Evolutionary conservation across 2,888 invertebrate species (phyloP).

Genomic region (Tromatobia lineatoria): DNA sequence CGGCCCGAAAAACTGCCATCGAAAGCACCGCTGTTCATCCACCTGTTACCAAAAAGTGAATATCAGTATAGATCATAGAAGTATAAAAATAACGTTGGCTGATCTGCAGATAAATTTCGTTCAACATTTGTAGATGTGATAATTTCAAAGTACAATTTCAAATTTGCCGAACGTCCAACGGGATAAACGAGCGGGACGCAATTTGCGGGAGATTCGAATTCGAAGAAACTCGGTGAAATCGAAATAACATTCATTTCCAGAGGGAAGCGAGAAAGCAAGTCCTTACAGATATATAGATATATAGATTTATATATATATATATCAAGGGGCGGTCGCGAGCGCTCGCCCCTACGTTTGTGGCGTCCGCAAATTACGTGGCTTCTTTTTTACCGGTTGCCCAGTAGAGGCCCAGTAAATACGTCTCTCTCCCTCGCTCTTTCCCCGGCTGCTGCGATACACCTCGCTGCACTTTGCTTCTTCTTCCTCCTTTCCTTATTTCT

Average conservation of each 20-base stretch:
- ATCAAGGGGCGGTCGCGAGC: conserved; percentile 52
- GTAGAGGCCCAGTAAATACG: conserved; percentile 60
- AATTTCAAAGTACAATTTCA: not conserved
- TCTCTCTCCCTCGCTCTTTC: conserved; percentile 65
- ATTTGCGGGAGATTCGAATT: conserved; percentile 61
- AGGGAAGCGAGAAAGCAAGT: conserved; percentile 22
- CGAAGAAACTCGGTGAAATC: conserved; percentile 68
- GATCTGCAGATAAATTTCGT: too few relatives aligned
- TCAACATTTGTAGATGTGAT: too few relatives aligned
- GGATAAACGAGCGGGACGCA: conserved; percentile 38
- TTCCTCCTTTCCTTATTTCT: conserved; percentile 22
- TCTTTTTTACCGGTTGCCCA: conserved; percentile 68
- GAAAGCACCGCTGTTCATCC: too few relatives aligned
- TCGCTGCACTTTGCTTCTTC: conserved; percentile 49
- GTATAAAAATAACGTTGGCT: too few relatives aligned
- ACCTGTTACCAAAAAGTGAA: too few relatives aligned
- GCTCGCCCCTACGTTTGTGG: conserved; percentile 58
- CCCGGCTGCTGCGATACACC: conserved; percentile 62
- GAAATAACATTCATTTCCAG: conserved; percentile 63
- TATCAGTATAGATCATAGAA: too few relatives aligned
- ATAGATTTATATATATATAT: conserved; percentile 25
- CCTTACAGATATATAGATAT: not conserved
- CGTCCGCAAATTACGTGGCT: conserved; percentile 69
- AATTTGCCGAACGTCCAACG: not conserved
- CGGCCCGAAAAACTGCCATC: too few relatives aligned